Evolutionary conservation across 2,113 vertebrate genomes (phyloP), one percentile per base, ranked within the genome.

Genomic region (Rynchops niger): DNA sequence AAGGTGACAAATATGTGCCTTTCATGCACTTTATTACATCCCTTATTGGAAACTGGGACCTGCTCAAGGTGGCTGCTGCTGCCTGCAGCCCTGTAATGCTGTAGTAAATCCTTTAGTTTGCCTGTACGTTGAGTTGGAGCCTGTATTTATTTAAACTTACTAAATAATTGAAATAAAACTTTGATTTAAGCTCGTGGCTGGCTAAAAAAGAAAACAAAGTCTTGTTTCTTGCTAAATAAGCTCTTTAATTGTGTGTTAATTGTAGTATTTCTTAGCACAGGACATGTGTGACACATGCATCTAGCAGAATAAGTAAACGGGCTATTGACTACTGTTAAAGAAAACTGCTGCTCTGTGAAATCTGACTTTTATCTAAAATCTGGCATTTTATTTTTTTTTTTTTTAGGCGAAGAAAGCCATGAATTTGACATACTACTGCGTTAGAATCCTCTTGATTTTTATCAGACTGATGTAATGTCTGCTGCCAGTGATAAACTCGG

Each of bases 341-440:
- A 30, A 18, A 77, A 11, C 7, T 38, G 29, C 42, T 53, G 14
- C 50, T 42, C 4, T 30, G 40, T 10, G 4, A 56, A n/a, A 45
- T 15, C 62, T 80, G 17, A 21, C 32, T 58, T 19, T 34, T 26
- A 49, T 36, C n/a, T 36, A 36, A 36, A 61, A 36, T 14, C 12
- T 20, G 70, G 12, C 14, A 63, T 42, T 34, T 80, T 18, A 43
- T 26, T 16, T 12, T 86, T 3, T 93, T 97, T 30, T 17, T 29
- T 61, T 97, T 15, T 85, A 99, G 99, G 93, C 98, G 99, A 96
- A 99, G 99, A 97, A 99, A 99, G 93, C 99, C 99, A 7, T 99
- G 97, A 98, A 22, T 11, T 45, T 30, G 15, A 11, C 0, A 6
- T 52, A 13, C 22, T 16, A 0, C 56, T 45, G 38, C 4, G 2